Base-by-base conservation (phyloP, 37 sponge, comb jelly and placozoan genomes). In the Lycopodina hypogea region DNA sequence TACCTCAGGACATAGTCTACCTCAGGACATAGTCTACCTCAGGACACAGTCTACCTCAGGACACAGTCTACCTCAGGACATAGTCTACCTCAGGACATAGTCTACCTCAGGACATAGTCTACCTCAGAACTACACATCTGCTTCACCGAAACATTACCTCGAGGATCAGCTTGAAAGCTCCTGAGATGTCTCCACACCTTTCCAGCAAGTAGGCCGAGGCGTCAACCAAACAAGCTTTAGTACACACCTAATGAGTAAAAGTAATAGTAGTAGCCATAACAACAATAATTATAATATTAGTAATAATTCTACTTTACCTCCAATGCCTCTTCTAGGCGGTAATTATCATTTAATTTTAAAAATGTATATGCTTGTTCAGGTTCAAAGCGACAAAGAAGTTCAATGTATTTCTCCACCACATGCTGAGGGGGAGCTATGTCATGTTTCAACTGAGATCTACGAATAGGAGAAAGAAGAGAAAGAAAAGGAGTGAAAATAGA, bases 121-220 rank as follows among this genome's bases (percentile, higher is more conserved):
- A n/a, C n/a, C n/a, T n/a, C n/a, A n/a, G n/a, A n/a, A n/a, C n/a
- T n/a, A n/a, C n/a, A n/a, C n/a, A n/a, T n/a, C n/a, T 45, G 9
- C 9, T 45, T 45, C 9, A 45, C 4, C 28, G 17, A 12, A 59
- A 8, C 3, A 53, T 66, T 23, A 84, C 90, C 78, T 92, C 76
- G 39, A 75, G 74, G 61, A 92, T 80, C 22, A 89, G 68, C 42
- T 88, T 80, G 75, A 85, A 93, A 26, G 94, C 94, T 75, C 85
- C 94, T 58, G 83, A 68, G 22, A 81, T 58, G 68, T 89, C 94
- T 3, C 94, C 94, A 77, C 81, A 86, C 32, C 88, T 69, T 58
- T 93, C 94, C 84, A 89, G 51, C 26, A 93, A 78, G 56, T 87
- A 90, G 18, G 92, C 84, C 21, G 77, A 80, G 30, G 94, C 92